Conservation (phyloP, 2,888 invertebrate species). For the Habroteleia sp. region DNA sequence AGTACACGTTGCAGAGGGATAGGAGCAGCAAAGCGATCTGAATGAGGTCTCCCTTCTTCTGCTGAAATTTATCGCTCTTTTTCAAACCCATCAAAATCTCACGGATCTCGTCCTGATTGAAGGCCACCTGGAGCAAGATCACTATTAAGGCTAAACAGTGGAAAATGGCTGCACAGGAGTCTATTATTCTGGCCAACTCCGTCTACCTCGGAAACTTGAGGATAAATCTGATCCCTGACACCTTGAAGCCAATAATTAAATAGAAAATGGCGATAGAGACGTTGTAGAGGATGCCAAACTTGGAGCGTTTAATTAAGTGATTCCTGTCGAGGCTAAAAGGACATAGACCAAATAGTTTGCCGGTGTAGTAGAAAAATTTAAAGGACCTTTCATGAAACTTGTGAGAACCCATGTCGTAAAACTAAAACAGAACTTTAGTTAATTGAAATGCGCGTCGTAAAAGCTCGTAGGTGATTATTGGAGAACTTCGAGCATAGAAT, state of each 20-base stretch:
- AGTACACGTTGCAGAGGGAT: no score
- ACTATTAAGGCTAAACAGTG: conserved; percentile 3
- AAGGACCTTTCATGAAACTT: no score
- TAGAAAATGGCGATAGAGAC: conserved; percentile 3
- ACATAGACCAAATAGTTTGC: conserved; percentile 47
- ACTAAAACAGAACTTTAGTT: no score
- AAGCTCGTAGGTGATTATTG: no score
- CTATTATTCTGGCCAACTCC: conserved; percentile 25
- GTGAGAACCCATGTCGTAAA: neutral
- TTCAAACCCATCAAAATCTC: neutral
- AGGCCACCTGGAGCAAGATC: conserved; percentile 36
- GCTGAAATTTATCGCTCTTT: no score
- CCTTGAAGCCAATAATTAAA: neutral
- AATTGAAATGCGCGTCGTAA: no score
- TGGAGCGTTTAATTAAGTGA: conserved; percentile 1
- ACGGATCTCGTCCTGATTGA: conserved; percentile 18
- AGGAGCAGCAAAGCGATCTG: no score
- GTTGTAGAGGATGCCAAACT: conserved; percentile 34
- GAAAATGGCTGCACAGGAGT: conserved; percentile 12
- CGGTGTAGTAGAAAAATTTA: conserved; percentile 25
- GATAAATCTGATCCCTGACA: neutral
- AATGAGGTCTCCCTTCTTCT: no score
- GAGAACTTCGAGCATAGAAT: no score
- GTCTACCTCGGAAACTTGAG: conserved; percentile 45
- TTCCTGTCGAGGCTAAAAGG: conserved; percentile 34